Base-by-base conservation (phyloP, 64 coral and sea anemone species). In the Catalaphyllia jardinei region DNA sequence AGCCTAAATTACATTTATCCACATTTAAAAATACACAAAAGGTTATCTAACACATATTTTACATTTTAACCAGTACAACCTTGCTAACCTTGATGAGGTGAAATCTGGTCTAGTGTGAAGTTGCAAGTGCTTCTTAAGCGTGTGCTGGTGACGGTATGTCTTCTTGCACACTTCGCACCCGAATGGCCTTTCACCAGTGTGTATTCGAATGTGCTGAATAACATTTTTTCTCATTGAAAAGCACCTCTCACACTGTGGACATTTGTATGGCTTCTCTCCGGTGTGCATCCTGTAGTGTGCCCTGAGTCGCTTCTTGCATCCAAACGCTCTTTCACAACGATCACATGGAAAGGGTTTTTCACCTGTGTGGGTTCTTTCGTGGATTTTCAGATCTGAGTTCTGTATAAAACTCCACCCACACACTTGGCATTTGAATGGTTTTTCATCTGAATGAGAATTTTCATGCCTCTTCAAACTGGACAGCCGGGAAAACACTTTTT, bases 331-430 rank as follows among this genome's bases (percentile, higher is more conserved):
- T 20, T 83, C 77, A 31, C 89, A 91, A 0, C 49, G 65, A 42
- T 73, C 65, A 74, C 89, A 91, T 17, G 81, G 15, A 75, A 73
- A 84, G 46, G 89, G 89, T 67, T 91, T 91, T 71, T 91, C 89
- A 16, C 76, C 88, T 16, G 88, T 89, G 62, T 89, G 88, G 30
- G 62, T 79, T 79, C 88, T 89, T 89, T 69, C 75, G 18, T 89
- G 88, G 15, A 89, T 79, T 30, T 69, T 79, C n/a, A 89, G 76
- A 77, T 89, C 62, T 29, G 62, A 69, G 49, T 89, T 80, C 46
- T 69, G 62, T 17, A 54, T 33, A 77, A 89, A 89, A 3, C 74
- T 64, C 60, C 60, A 77, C 2, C 75, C 88, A 64, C 88, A 89
- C 0, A 79, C 72, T 14, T 75, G 78, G 49, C 88, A 89, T 62